Conservation (phyloP, 2,888 invertebrate species). For the Lasioglossum figueresi region DNA sequence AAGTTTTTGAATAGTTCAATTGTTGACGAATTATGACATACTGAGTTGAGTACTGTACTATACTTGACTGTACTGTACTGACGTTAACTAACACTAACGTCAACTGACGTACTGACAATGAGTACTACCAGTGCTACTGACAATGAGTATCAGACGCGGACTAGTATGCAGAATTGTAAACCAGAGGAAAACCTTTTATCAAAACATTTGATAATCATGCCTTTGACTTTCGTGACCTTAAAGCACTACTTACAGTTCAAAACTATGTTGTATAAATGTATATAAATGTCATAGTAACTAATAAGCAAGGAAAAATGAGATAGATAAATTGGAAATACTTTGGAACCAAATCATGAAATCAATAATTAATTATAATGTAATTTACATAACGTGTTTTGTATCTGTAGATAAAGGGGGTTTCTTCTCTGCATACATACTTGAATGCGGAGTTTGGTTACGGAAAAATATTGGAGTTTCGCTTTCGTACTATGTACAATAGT, state of each 20-base stretch:
- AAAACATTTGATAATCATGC: background rate
- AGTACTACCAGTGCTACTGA: too few species aligned
- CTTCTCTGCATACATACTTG: background rate
- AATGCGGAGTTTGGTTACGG: background rate
- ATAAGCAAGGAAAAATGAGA: background rate
- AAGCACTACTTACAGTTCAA: background rate
- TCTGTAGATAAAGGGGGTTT: background rate
- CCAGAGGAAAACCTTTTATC: background rate
- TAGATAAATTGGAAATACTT: background rate
- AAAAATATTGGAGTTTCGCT: background rate
- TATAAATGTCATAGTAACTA: background rate
- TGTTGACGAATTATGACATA: conserved; percentile 2
- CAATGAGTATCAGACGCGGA: background rate
- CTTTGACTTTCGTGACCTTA: background rate
- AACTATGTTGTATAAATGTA: background rate
- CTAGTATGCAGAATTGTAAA: background rate
- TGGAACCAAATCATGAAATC: background rate
- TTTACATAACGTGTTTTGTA: background rate
- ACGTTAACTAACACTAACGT: too few species aligned
- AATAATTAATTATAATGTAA: background rate
- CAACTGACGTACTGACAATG: too few species aligned
- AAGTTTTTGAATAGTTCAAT: background rate
- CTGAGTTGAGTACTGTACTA: background rate
- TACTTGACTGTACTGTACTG: too few species aligned
- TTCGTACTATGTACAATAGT: background rate